These are phyloP conservation scores for Drosophila mayaguana DNA, from an alignment of 2,888 invertebrate genomes.

Conservation along the genomic window DNA sequence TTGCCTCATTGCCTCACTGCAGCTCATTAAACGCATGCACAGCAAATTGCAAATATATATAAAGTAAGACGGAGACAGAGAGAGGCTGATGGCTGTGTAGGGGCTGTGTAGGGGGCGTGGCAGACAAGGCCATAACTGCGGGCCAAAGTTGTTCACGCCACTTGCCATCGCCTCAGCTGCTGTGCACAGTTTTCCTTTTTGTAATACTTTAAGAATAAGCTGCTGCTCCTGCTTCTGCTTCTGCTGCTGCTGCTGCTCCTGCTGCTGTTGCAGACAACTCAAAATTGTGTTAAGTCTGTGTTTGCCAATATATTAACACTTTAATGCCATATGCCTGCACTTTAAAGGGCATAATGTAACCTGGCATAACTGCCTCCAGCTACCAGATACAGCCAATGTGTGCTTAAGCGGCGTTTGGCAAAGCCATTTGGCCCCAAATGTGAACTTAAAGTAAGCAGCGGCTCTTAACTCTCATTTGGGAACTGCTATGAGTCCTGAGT, in stretches of 20 bases:
- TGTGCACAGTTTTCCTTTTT: slow-evolving; percentile 12
- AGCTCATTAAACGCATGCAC: slow-evolving; percentile 76
- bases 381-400: not conserved
- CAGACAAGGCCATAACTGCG: slow-evolving; percentile 10
- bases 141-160: slow-evolving; percentile 8
- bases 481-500: too few species aligned
- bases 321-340: slow-evolving; percentile 31
- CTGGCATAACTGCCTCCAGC: not conserved
- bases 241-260: not conserved
- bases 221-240: not conserved
- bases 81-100: not conserved
- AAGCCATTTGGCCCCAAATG: not conserved
- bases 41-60: slow-evolving; percentile 36
- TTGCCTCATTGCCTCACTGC: slow-evolving; percentile 51
- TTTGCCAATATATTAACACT: slow-evolving; percentile 46
- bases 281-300: slow-evolving; percentile 22
- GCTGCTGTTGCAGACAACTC: slow-evolving; percentile 35
- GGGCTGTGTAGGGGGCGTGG: slow-evolving; percentile 20
- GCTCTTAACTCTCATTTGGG: not conserved
- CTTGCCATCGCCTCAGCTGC: slow-evolving; percentile 4
- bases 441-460: not conserved
- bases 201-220: slow-evolving; percentile 18
- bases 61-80: slow-evolving; percentile 1
- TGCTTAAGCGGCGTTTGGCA: not conserved
- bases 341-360: slow-evolving; percentile 38